Percentiles rank a stretch among this genome's conserved stretches.
Evolutionary conservation across 2,113 vertebrate genomes (phyloP).

Genomic region (Chionis minor): DNA sequence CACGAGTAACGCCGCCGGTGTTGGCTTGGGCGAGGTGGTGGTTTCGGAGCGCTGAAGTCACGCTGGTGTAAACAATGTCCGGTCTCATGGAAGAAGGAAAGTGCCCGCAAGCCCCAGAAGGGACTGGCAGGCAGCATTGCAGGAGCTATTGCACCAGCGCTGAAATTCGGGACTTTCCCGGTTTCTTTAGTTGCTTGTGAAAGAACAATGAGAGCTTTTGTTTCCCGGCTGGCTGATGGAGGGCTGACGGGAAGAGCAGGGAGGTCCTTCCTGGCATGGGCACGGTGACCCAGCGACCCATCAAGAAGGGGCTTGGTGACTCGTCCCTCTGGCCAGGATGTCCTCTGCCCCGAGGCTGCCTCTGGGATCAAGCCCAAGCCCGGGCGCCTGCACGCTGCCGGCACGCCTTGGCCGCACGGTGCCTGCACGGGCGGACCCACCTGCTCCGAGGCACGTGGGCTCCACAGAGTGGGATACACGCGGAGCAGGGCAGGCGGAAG

Average conservation of each 20-base stretch:
- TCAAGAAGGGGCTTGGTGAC: not conserved
- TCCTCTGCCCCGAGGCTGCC: not conserved
- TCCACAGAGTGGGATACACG: rapidly evolving
- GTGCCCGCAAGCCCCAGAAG: not conserved
- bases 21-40: not conserved
- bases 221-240: not conserved
- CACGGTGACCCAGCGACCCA: not conserved
- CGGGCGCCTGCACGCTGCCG: rapidly evolving
- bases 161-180: not conserved
- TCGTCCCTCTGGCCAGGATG: not conserved
- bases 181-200: not conserved
- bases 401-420: rapidly evolving
- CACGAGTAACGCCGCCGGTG: rapidly evolving
- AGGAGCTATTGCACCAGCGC: not conserved
- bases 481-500: rapidly evolving
- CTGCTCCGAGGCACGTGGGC: rapidly evolving
- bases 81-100: not conserved
- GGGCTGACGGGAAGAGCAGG: not conserved
- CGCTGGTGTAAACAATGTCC: not conserved
- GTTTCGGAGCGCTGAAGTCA: not conserved
- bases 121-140: not conserved
- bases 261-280: not conserved
- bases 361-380: rapidly evolving
- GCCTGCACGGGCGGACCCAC: rapidly evolving
- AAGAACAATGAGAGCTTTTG: not conserved